Conservation (phyloP, 2,888 invertebrate species). For the Venusia cambrica region DNA sequence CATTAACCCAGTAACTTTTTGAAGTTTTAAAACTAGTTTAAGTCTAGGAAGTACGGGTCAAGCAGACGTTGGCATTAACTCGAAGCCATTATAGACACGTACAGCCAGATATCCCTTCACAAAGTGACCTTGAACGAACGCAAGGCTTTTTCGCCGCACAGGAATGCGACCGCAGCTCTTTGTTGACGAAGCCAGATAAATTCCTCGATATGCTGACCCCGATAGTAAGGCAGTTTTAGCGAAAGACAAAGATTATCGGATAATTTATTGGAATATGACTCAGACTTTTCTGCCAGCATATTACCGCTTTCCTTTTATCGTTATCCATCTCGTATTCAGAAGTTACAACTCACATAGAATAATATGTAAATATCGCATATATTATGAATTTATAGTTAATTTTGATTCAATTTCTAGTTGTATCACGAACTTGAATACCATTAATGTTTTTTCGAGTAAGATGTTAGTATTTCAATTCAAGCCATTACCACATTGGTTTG, state of each 20-base stretch:
- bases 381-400: too few relatives aligned
- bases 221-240: slow-evolving; percentile 16
- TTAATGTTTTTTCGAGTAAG: too few relatives aligned
- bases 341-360: too few relatives aligned
- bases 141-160: slow-evolving; percentile 61
- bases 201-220: slow-evolving; percentile 32
- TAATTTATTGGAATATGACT: slow-evolving; percentile 17
- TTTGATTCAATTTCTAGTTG: too few relatives aligned
- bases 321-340: too few relatives aligned
- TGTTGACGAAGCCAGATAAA: slow-evolving; percentile 54
- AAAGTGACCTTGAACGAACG: slow-evolving; percentile 64
- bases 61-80: slow-evolving; percentile 23
- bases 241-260: slow-evolving; percentile 10
- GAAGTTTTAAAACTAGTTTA: slow-evolving; percentile 22
- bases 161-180: slow-evolving; percentile 70
- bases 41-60: slow-evolving; percentile 32
- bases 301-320: not conserved
- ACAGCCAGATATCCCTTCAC: slow-evolving; percentile 62
- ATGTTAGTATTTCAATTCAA: too few relatives aligned
- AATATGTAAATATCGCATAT: too few relatives aligned
- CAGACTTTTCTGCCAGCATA: slow-evolving; percentile 9
- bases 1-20: slow-evolving; percentile 23
- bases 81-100: slow-evolving; percentile 33
- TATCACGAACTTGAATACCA: too few relatives aligned
- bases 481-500: too few relatives aligned